Evolutionary conservation across 2,888 invertebrate species (phyloP).

Genomic region (Pammene aurita): DNA sequence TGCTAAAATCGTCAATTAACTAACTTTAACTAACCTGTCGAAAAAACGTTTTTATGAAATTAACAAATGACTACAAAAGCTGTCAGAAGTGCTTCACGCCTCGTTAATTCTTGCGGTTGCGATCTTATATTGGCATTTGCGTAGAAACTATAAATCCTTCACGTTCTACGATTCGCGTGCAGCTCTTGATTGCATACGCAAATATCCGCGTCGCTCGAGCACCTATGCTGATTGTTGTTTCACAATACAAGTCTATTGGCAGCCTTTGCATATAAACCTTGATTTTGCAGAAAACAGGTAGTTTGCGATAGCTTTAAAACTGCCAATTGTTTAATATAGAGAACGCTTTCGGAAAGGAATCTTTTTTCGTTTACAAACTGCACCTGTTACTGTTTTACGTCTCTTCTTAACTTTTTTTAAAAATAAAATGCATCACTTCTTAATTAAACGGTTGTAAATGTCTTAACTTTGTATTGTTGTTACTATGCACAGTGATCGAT

Average conservation of each 20-base stretch:
- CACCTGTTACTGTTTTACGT: too few species aligned
- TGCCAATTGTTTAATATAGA: background rate
- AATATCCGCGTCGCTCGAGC: conserved; percentile 16
- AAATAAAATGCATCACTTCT: too few species aligned
- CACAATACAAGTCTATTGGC: background rate
- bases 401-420: too few species aligned
- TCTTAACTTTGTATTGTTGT: too few species aligned
- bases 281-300: background rate
- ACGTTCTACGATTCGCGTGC: conserved; percentile 27
- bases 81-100: background rate
- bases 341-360: background rate
- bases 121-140: conserved; percentile 8
- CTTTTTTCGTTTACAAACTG: too few species aligned
- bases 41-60: background rate
- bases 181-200: conserved; percentile 8
- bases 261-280: background rate
- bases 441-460: too few species aligned
- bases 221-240: conserved; percentile 8
- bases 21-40: too few species aligned
- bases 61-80: background rate
- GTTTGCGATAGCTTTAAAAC: background rate
- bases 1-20: too few species aligned
- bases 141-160: conserved; percentile 29
- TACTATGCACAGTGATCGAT: too few species aligned
- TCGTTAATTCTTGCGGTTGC: background rate